Conservation (phyloP, 2,797 vertebrate species). For the Sorex maritimensis region DNA sequence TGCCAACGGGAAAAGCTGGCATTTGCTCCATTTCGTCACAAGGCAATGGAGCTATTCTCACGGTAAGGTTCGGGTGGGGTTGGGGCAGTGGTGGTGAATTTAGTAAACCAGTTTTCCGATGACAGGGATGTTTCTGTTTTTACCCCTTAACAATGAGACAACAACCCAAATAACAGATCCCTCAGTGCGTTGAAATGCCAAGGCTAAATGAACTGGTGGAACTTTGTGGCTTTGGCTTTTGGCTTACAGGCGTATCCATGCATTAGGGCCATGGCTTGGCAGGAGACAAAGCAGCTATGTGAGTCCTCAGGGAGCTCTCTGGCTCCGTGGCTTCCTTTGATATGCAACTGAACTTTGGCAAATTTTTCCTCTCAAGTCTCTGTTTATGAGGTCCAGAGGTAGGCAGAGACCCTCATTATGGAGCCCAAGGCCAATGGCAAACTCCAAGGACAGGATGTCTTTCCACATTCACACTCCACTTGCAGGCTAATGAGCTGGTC, state of each 20-base stretch:
- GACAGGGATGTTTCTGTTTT: slow-evolving; percentile 83
- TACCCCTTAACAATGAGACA: slow-evolving; percentile 81
- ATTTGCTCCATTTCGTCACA: slow-evolving; percentile 72
- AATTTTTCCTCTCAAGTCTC: slow-evolving; percentile 83
- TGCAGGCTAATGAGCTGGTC: slow-evolving; percentile 49
- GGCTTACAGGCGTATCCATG: slow-evolving; percentile 70
- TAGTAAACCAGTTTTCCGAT: slow-evolving; percentile 77
- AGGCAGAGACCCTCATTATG: slow-evolving; percentile 78
- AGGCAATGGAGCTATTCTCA: slow-evolving; percentile 71
- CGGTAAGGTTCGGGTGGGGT: slow-evolving; percentile 38
- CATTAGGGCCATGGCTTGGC: slow-evolving; percentile 81
- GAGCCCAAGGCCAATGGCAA: slow-evolving; percentile 78
- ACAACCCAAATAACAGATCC: slow-evolving; percentile 81
- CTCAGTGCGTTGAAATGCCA: slow-evolving; percentile 74
- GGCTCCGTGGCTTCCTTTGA: slow-evolving; percentile 86
- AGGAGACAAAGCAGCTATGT: slow-evolving; percentile 77
- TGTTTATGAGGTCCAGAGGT: slow-evolving; percentile 84
- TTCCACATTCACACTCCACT: slow-evolving; percentile 76
- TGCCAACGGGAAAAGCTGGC: slow-evolving; percentile 55
- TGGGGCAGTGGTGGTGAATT: slow-evolving; percentile 66
- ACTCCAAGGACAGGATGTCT: slow-evolving; percentile 64
- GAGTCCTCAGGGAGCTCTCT: slow-evolving; percentile 80
- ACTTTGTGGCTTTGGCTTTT: slow-evolving; percentile 83
- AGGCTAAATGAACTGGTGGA: slow-evolving; percentile 77
- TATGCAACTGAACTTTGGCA: slow-evolving; percentile 85